A percentile compares a stretch with the other conserved stretches of the same genome.
Conservation (phyloP, 1,140 invertebrate species). For the Rhagoletis pomonella region DNA sequence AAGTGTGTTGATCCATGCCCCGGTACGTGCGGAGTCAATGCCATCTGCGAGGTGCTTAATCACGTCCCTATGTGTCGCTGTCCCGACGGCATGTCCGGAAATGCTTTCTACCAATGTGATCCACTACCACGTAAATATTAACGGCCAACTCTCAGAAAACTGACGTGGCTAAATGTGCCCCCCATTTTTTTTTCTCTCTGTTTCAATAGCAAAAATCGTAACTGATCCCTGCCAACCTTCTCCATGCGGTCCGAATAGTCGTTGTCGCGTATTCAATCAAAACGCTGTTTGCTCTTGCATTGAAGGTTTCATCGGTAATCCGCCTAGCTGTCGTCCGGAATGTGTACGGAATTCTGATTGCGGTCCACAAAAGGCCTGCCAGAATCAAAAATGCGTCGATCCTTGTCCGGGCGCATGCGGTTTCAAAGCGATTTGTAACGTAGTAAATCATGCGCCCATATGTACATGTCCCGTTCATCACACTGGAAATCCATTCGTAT, state of each 20-base stretch:
- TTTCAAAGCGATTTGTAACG: slow-evolving; percentile 85
- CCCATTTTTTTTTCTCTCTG: slow-evolving; percentile 72
- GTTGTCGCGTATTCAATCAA: slow-evolving; percentile 76
- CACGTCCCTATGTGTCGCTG: slow-evolving; percentile 81
- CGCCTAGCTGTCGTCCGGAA: slow-evolving; percentile 87
- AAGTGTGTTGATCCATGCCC: slow-evolving; percentile 81
- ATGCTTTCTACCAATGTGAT: slow-evolving; percentile 70
- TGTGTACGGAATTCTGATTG: slow-evolving; percentile 89
- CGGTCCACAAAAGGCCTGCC: slow-evolving; percentile 84
- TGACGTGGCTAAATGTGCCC: not conserved
- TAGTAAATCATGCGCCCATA: slow-evolving; percentile 87
- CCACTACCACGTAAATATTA: slow-evolving; percentile 72
- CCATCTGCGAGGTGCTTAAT: slow-evolving; percentile 81
- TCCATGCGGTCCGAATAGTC: slow-evolving; percentile 78
- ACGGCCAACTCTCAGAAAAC: too few species aligned
- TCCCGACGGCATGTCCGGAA: slow-evolving; percentile 75
- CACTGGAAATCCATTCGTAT: slow-evolving; percentile 88
- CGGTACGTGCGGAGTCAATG: slow-evolving; percentile 80
- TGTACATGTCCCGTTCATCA: slow-evolving; percentile 86
- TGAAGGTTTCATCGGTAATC: slow-evolving; percentile 79
- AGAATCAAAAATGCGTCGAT: slow-evolving; percentile 83
- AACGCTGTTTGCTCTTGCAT: slow-evolving; percentile 80
- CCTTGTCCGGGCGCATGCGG: slow-evolving; percentile 84
- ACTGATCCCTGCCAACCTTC: slow-evolving; percentile 78
- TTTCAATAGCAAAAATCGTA: slow-evolving; percentile 64